Conservation (phyloP, 1,140 invertebrate species). For the Heliothis virescens region DNA sequence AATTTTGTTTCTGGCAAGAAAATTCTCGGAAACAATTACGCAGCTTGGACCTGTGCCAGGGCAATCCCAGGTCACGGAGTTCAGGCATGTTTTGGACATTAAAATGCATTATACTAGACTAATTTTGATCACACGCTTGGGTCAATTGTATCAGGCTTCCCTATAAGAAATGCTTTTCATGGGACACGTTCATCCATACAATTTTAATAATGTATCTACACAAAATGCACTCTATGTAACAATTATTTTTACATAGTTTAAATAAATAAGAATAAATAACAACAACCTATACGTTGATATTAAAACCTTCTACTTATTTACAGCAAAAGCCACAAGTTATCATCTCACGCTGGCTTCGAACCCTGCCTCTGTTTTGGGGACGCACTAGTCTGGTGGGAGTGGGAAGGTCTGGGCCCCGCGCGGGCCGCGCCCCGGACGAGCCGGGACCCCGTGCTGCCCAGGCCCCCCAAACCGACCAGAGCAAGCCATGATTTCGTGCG, state of each 20-base stretch:
- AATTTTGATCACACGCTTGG: no score
- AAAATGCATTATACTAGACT: no score
- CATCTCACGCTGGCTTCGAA: slow-evolving; percentile 94
- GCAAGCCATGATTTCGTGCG: slow-evolving; percentile 92
- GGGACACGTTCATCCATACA: no score
- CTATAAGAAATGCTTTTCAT: no score
- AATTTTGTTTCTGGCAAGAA: slow-evolving; percentile 5
- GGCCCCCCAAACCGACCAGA: slow-evolving; percentile 64
- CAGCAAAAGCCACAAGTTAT: slow-evolving; percentile 89
- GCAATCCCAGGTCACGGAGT: slow-evolving; percentile 1
- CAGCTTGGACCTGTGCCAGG: background rate
- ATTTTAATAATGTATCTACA: no score
- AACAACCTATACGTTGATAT: background rate
- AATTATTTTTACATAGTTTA: no score
- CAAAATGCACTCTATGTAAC: no score
- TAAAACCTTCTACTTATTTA: slow-evolving; percentile 47
- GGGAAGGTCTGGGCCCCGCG: slow-evolving; percentile 84
- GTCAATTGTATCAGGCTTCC: no score
- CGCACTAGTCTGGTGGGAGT: slow-evolving; percentile 93
- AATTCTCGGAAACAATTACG: slow-evolving; percentile 7
- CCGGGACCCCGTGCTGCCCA: slow-evolving; percentile 63
- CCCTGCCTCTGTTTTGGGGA: slow-evolving; percentile 96
- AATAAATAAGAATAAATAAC: no score
- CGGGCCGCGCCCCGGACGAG: slow-evolving; percentile 59
- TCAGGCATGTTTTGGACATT: no score